Base-by-base conservation (phyloP, 2,888 invertebrate genomes). In the Encarsia formosa region DNA sequence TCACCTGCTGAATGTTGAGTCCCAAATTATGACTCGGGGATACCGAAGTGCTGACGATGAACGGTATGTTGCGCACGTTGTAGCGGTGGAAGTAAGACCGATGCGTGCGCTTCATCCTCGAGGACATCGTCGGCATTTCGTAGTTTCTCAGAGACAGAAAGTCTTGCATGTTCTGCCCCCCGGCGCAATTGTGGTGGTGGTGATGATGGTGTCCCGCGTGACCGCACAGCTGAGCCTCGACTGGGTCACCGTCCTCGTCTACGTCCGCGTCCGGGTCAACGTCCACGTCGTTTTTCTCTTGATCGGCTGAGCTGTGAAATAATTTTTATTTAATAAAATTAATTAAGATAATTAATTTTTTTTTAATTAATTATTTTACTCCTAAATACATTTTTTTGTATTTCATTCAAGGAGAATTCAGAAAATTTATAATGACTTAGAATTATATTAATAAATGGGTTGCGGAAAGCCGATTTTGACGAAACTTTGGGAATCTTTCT, bases 11-110 rank as follows among this genome's bases (percentile, higher is more conserved):
- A 56, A 84, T 78, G 60, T 83, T 84, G 13, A 83, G 76, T 29
- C 83, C 83, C 32, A 84, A 77, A 62, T 84, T 83, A 65, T 84
- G 79, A 59, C 84, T 84, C 1, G 80, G 83, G 5, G 80, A 76
- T 0, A 80, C 78, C 32, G 83, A 83, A 61, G 79, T 82, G 57
- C 79, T 80, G 39, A 80, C 79, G 2, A 83, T 77, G 65, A 84
- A 84, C 0, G 84, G 84, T 54, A 85, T 83, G 57, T 79, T 78
- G 19, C 75, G 71, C 48, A 77, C 75, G 61, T 77, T 76, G 51
- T 73, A 74, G 52, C 68, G 64, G 55, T 76, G 75, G 61, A 78
- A 78, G 63, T 78, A 80, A 9, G 78, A 77, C 64, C 77, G 76
- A 24, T 79, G 78, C 0, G 79, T 79, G 64, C 80, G 80, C 65